These are phyloP conservation scores for Hippoglossus stenolepis DNA, from an alignment of 2,113 vertebrate species.

Conservation along the genomic window DNA sequence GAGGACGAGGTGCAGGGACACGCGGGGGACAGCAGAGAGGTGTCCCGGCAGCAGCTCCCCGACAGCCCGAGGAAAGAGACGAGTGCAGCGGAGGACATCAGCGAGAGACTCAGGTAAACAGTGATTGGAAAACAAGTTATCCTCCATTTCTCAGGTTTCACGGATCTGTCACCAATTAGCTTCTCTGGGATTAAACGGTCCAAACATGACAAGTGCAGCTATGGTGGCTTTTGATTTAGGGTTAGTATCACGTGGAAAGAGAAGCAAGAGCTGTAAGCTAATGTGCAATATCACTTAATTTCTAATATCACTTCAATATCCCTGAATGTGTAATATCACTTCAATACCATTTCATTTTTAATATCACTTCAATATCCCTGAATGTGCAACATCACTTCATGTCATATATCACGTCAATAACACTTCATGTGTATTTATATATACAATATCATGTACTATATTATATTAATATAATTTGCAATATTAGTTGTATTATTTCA, in stretches of 20 bases:
- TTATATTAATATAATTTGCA: no score
- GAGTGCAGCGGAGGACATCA: constrained; percentile 61
- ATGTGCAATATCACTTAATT: neutral
- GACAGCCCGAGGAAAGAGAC: constrained; percentile 56
- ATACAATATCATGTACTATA: no score
- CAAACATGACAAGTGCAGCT: neutral
- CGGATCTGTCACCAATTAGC: neutral
- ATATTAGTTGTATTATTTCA: no score
- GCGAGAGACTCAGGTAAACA: constrained; percentile 76
- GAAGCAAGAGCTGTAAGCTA: neutral
- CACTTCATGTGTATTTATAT: no score
- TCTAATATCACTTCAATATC: neutral
- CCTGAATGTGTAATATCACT: no score
- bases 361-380: neutral
- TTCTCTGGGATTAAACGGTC: neutral
- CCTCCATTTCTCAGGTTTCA: neutral
- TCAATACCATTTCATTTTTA: no score
- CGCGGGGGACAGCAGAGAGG: constrained; percentile 36
- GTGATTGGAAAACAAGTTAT: neutral
- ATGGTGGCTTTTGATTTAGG: neutral
- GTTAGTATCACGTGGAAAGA: no score
- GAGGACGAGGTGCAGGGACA: constrained; percentile 26
- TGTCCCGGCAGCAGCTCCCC: constrained; percentile 5
- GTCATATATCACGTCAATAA: no score
- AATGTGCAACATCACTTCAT: no score